Evolutionary conservation across 2,888 invertebrate species (phyloP).

Genomic region (Sminthurides aquaticus): DNA sequence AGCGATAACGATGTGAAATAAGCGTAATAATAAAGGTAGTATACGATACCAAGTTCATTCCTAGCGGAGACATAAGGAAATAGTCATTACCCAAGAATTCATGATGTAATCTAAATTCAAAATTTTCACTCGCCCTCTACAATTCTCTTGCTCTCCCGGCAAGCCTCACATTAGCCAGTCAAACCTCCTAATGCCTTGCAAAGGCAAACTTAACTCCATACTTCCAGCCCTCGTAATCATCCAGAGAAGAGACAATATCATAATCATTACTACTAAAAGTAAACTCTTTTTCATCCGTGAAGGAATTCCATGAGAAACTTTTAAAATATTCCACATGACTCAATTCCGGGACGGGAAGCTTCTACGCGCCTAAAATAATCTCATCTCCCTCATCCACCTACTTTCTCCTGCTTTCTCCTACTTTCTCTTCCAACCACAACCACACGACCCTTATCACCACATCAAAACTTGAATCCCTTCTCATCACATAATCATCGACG

Average conservation of each 20-base stretch:
- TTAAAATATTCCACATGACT: background rate
- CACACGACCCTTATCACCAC: background rate
- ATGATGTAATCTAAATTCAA: constrained; percentile 24
- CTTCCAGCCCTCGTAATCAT: background rate
- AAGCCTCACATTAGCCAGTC: too few species aligned
- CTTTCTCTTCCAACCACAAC: too few species aligned
- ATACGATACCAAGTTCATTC: background rate
- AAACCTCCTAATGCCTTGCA: too few species aligned
- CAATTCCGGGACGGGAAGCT: background rate
- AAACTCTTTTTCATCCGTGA: background rate
- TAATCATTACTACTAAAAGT: background rate
- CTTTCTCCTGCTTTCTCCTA: too few species aligned
- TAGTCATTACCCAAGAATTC: constrained; percentile 21
- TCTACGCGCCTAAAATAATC: too few species aligned
- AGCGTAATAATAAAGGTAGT: background rate
- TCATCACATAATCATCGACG: background rate
- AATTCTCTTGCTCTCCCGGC: too few species aligned
- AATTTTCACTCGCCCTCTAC: constrained; percentile 14
- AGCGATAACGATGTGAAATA: background rate
- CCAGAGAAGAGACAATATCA: background rate
- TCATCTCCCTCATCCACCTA: too few species aligned
- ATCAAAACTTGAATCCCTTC: background rate
- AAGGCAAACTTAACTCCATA: background rate
- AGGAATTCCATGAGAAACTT: too few species aligned
- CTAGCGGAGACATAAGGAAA: constrained; percentile 9